Base-by-base conservation (phyloP, 2,888 invertebrate genomes). In the Eupithecia centaureata region DNA sequence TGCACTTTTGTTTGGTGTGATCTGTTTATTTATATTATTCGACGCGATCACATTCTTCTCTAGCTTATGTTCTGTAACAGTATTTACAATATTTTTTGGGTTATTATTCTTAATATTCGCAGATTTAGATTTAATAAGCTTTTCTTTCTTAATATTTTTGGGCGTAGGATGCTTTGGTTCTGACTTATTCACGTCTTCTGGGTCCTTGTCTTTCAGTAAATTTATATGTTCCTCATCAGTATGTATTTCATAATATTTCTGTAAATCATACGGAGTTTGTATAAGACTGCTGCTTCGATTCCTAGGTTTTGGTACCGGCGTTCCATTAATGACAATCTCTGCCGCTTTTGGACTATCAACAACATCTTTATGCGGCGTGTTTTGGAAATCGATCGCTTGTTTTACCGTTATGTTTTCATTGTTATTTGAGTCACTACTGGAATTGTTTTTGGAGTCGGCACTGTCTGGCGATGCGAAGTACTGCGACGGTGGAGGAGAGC, bases 401-500 rank as follows among this genome's bases (percentile, higher is more conserved):
- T 91, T 91, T 15, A 92, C 89, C 66, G 94, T 92, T 57, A 92
- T 77, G 75, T 92, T 90, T 79, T 90, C 88, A 78, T 92, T 91
- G 74, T 93, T 92, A 73, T 92, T 93, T 0, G 92, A 92, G 76
- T 92, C 92, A 63, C 86, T 91, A 73, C 91, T 91, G 1, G 88
- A 91, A 80, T 89, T 92, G 70, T 90, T 87, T 69, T 82, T 89
- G 5, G 82, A 79, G 32, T 89, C 86, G 58, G 81, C 83, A 61
- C 74, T 81, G 47, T 89, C 89, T 12, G 89, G 86, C 1, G 89
- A 83, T 3, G 83, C 84, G 73, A 90, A 91, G 75, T 92, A 91
- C 73, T 93, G 91, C 1, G 91, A 90, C 3, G 85, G 86, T 0
- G 94, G 93, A n/a, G 94, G 94, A 1, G 95, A 95, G 76, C 94